These are phyloP conservation scores for Brachionus koreanus DNA, from an alignment of 1,140 invertebrate genomes.

Conservation along the genomic window DNA sequence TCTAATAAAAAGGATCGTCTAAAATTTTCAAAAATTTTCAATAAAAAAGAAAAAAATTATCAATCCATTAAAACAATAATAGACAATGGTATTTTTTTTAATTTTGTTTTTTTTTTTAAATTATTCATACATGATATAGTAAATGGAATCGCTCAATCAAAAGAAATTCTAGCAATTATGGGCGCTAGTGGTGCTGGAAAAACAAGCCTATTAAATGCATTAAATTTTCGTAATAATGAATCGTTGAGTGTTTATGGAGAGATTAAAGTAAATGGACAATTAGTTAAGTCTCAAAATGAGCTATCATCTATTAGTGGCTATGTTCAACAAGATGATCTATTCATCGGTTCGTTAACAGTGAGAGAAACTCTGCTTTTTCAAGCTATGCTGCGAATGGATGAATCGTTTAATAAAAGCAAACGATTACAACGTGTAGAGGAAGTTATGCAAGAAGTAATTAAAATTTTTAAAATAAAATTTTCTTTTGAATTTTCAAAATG, in stretches of 20 bases:
- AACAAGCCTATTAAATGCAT: constrained; percentile 83
- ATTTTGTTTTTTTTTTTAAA: not conserved
- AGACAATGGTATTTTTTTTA: not conserved
- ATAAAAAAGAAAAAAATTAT: not conserved
- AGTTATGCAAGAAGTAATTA: constrained; percentile 76
- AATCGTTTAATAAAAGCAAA: constrained; percentile 69
- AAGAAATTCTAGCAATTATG: constrained; percentile 84
- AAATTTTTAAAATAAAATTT: not conserved
- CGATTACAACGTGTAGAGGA: constrained; percentile 79
- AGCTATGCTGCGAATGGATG: constrained; percentile 74
- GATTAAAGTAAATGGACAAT: constrained; percentile 58
- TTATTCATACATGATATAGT: constrained; percentile 57
- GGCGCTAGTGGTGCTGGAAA: constrained; percentile 75
- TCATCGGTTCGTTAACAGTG: constrained; percentile 62
- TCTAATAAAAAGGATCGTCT: not conserved
- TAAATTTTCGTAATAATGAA: constrained; percentile 73
- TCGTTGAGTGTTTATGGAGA: constrained; percentile 70
- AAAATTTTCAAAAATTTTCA: not conserved
- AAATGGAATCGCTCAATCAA: constrained; percentile 77
- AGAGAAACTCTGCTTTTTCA: constrained; percentile 62
- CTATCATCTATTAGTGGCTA: constrained; percentile 70
- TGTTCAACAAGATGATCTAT: constrained; percentile 76
- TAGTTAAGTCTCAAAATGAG: constrained; percentile 45
- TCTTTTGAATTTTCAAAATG: not conserved
- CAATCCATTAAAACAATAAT: not conserved